A percentile compares a stretch with the other conserved stretches of the same genome.
Evolutionary conservation across 2,113 vertebrate species (phyloP).

Genomic region (Hypanus sabinus): DNA sequence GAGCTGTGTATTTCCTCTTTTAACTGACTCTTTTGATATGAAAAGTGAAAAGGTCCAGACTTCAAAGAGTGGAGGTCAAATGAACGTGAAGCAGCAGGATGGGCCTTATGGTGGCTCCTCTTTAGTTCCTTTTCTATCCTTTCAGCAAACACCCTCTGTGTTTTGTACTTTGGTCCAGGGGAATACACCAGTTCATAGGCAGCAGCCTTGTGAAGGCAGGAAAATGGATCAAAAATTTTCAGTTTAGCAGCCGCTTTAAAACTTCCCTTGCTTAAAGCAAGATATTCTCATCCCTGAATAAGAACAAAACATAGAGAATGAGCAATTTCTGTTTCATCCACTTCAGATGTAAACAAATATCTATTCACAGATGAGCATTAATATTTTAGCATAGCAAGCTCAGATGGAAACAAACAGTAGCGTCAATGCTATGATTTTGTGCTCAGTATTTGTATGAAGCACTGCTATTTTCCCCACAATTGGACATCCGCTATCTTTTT

Average conservation of each 20-base stretch:
- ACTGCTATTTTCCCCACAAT: no score
- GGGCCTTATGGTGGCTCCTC: slow-evolving; percentile 25
- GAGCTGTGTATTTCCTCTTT: slow-evolving; percentile 17
- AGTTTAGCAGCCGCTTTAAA: slow-evolving; percentile 12
- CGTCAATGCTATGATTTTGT: not conserved
- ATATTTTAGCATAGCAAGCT: slow-evolving; percentile 4
- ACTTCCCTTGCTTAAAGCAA: slow-evolving; percentile 23
- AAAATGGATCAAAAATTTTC: slow-evolving; percentile 15
- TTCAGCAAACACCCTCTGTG: slow-evolving; percentile 32
- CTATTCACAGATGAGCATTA: not conserved
- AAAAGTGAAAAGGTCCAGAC: slow-evolving; percentile 33
- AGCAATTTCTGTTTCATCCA: not conserved
- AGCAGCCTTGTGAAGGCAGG: not conserved
- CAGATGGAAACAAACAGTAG: not conserved
- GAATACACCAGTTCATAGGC: slow-evolving; percentile 25
- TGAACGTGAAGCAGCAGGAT: slow-evolving; percentile 21
- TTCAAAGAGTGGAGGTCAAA: slow-evolving; percentile 25
- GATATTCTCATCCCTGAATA: not conserved
- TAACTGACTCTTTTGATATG: slow-evolving; percentile 35
- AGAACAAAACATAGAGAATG: not conserved
- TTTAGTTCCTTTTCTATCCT: slow-evolving; percentile 34
- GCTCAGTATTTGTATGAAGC: not conserved
- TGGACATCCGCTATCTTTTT: not conserved
- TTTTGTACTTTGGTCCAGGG: slow-evolving; percentile 30
- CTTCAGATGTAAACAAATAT: slow-evolving; percentile 13